Evolutionary conservation across 1,140 invertebrate species (phyloP).

Genomic region (Drosophila sucinea): DNA sequence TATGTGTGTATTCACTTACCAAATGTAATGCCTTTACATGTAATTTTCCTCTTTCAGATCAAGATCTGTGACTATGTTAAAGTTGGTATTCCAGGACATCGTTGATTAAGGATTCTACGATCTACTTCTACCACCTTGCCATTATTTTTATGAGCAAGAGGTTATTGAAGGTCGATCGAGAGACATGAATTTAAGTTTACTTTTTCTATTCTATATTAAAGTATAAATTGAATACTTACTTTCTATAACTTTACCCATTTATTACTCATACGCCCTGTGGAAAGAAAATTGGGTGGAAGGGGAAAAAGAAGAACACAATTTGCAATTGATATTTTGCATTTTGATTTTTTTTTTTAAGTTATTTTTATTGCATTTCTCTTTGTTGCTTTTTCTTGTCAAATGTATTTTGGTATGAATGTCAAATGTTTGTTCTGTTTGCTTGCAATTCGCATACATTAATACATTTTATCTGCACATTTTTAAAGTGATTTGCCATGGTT

Average conservation of each 20-base stretch:
- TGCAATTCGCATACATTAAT: conserved; percentile 74
- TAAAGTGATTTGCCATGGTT: conserved; percentile 60
- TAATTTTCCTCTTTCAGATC: too few species aligned
- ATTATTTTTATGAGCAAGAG: background rate
- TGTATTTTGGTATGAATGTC: conserved; percentile 66
- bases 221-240: too few species aligned
- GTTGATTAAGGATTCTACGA: background rate
- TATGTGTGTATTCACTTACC: too few species aligned
- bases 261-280: background rate
- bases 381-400: conserved; percentile 34
- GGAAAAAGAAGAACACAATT: conserved; percentile 28
- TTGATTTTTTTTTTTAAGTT: conserved; percentile 62
- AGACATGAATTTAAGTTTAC: too few species aligned
- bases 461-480: conserved; percentile 62
- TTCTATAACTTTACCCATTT: too few species aligned
- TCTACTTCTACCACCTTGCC: background rate
- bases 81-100: too few species aligned
- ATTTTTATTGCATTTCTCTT: conserved; percentile 77
- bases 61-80: too few species aligned
- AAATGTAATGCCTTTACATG: too few species aligned
- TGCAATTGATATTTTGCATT: conserved; percentile 61
- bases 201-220: too few species aligned
- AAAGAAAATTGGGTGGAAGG: too few species aligned
- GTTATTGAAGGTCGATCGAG: background rate
- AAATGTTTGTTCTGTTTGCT: conserved; percentile 70